Percentiles rank a stretch among this genome's conserved stretches.
Evolutionary conservation across 2,113 vertebrate genomes (phyloP).

Genomic region (Sinocyclocheilus maitianheensis): DNA sequence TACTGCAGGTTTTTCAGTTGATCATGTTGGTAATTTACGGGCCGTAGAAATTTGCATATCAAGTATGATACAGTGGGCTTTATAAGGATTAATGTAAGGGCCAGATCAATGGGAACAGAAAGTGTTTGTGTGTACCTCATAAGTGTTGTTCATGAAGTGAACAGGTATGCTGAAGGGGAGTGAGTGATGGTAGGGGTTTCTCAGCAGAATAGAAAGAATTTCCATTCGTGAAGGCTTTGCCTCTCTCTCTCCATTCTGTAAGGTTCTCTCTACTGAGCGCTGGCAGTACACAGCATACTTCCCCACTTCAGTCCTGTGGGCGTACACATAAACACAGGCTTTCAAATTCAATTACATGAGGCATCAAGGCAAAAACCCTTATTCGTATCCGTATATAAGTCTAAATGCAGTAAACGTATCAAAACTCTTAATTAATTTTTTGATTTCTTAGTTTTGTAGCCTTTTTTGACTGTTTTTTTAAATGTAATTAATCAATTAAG

Average conservation of each 20-base stretch:
- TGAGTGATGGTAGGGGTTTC: constrained; percentile 89
- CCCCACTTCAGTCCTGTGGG: constrained; percentile 82
- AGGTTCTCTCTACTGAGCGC: constrained; percentile 81
- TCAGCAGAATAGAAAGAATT: constrained; percentile 87
- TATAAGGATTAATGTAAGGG: background rate
- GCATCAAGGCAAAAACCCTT: background rate
- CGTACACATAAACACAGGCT: constrained; percentile 26
- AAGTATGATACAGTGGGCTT: no score
- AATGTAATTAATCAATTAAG: background rate
- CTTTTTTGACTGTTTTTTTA: background rate
- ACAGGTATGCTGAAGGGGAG: constrained; percentile 91
- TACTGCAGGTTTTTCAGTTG: no score
- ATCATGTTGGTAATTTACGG: no score
- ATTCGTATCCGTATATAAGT: background rate
- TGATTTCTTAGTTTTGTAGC: background rate
- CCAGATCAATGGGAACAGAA: background rate
- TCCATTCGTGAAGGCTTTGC: constrained; percentile 89
- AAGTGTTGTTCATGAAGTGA: constrained; percentile 88
- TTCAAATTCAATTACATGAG: background rate
- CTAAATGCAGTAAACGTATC: background rate
- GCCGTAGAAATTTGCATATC: no score
- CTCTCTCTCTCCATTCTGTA: constrained; percentile 84
- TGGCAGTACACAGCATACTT: constrained; percentile 90
- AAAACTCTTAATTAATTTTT: background rate
- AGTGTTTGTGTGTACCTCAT: constrained; percentile 76